Evolutionary conservation across 2,888 invertebrate species (phyloP).

Genomic region (Apodemia zela): DNA sequence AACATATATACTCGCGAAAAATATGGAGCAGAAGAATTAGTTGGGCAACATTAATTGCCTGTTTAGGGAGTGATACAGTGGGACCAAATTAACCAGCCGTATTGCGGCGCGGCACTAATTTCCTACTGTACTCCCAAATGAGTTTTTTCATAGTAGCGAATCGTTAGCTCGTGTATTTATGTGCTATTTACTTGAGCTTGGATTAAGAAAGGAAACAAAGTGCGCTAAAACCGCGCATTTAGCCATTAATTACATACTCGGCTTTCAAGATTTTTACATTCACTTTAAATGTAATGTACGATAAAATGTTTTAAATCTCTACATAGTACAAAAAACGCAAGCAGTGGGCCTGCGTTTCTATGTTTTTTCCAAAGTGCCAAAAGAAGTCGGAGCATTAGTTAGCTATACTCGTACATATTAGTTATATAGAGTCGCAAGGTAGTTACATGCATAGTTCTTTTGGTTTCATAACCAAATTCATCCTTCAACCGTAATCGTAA

Average conservation of each 20-base stretch:
- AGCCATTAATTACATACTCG: conserved; percentile 21
- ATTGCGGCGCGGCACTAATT: conserved; percentile 27
- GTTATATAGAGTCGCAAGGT: no score
- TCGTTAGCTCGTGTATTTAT: conserved; percentile 30
- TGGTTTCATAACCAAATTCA: no score
- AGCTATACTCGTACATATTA: no score
- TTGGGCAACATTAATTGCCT: conserved; percentile 31
- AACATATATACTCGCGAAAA: conserved; percentile 26
- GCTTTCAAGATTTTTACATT: neutral
- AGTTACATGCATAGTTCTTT: no score
- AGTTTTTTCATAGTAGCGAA: conserved; percentile 26
- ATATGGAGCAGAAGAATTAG: conserved; percentile 29
- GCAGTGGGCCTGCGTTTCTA: no score
- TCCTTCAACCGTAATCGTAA: no score
- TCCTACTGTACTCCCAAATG: conserved; percentile 26
- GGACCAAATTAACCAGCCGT: conserved; percentile 30
- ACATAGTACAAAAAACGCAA: neutral
- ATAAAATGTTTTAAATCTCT: neutral
- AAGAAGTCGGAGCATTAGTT: no score
- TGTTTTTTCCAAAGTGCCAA: no score
- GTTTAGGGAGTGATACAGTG: conserved; percentile 34
- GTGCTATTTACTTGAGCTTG: conserved; percentile 32
- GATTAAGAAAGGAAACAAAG: conserved; percentile 29
- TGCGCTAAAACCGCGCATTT: conserved; percentile 29
- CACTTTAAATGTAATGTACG: neutral